Base-by-base conservation (phyloP, 1,140 invertebrate genomes). In the Galleria mellonella region DNA sequence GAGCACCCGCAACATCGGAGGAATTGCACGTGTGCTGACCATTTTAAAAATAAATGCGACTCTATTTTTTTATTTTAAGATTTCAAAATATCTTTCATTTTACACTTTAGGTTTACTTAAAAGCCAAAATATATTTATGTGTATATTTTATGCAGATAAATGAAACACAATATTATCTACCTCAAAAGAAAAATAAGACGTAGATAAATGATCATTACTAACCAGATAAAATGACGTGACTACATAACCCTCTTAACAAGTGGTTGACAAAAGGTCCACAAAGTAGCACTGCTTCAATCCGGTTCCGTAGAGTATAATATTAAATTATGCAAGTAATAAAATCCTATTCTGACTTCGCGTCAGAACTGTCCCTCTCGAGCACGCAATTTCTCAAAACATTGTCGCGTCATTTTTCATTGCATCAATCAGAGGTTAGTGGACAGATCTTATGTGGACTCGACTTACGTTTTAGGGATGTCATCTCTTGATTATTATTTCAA, bases 301-400 rank as follows among this genome's bases (percentile, higher is more conserved):
- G 68, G 74, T 77, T 65, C 36, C 12, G 32, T 55, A 53, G 28
- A 47, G 49, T 47, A 46, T 23, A 40, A 42, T 62, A 73, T 71
- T 73, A 73, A 75, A 77, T 77, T 73, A 73, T 78, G 65, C 70
- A 70, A 73, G 72, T 74, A 75, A 81, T 81, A 78, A 81, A 83
- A 67, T 64, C 52, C 57, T 57, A 65, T 71, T 65, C 60, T 53
- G 48, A 43, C 47, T 61, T 49, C 44, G 59, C 63, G 50, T 67
- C 64, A 70, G 56, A 71, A 50, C 47, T 49, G 60, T 67, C 74
- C 72, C 58, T 62, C 52, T 51, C 37, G 43, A 66, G 62, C 40
- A 69, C 55, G 66, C 64, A 65, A 79, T 76, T 81, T 79, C 75
- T 78, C 73, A 78, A 70, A 79, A 82, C 62, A 71, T 81, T 77